phyloP scores from a whole-genome alignment of 2,113 vertebrate species.

The Myocastor coypus region DNA sequence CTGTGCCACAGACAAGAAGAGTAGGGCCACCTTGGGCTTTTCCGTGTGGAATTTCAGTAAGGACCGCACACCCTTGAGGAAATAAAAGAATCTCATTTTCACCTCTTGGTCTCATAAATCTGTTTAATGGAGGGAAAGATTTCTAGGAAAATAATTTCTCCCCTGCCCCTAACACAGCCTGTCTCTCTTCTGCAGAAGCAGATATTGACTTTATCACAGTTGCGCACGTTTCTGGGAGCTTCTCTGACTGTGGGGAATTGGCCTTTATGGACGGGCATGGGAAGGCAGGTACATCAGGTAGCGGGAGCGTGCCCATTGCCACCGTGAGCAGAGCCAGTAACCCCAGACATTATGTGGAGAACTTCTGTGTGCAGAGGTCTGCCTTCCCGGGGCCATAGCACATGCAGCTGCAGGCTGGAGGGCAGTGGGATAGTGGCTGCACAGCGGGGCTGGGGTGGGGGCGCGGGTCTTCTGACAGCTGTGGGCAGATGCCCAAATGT shows the following conservation, averaged over 20 bases:
- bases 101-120: slow-evolving; percentile 53
- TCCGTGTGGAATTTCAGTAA: slow-evolving; percentile 45
- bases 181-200: neutral
- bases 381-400: slow-evolving; percentile 73
- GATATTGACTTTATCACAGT: slow-evolving; percentile 20
- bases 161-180: neutral
- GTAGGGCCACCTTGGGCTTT: slow-evolving; percentile 37
- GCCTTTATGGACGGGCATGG: neutral
- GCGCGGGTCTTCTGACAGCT: slow-evolving; percentile 79
- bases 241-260: neutral
- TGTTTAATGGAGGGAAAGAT: slow-evolving; percentile 56
- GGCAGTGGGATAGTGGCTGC: slow-evolving; percentile 35
- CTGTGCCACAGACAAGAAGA: neutral
- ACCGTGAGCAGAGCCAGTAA: neutral
- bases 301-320: no score
- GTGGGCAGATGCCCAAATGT: no score
- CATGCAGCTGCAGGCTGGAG: slow-evolving; percentile 66
- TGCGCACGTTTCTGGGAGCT: neutral
- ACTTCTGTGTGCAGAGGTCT: slow-evolving; percentile 8
- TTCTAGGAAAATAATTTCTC: slow-evolving; percentile 59
- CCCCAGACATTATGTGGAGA: slow-evolving; percentile 42
- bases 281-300: no score
- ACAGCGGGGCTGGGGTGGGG: neutral
- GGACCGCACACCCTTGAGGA: slow-evolving; percentile 34
- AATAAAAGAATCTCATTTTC: neutral